Evolutionary conservation across 2,797 vertebrate species (phyloP).

Genomic region (Sebastiscus albofasciatus): DNA sequence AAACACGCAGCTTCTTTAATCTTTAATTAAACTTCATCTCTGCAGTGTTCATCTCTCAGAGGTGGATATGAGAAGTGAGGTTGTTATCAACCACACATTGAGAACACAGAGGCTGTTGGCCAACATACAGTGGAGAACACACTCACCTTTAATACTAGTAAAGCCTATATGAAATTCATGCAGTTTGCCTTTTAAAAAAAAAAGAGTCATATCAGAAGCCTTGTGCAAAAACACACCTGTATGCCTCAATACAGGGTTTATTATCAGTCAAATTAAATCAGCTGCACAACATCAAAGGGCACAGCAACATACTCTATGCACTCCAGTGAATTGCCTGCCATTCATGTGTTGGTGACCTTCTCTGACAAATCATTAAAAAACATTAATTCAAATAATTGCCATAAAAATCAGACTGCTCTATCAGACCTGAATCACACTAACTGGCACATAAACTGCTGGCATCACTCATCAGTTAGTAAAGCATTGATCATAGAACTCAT

Average conservation of each 20-base stretch:
- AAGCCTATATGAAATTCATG: neutral
- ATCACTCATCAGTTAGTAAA: neutral
- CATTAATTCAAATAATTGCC: neutral
- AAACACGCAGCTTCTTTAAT: neutral
- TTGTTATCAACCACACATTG: neutral
- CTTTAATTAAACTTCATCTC: neutral
- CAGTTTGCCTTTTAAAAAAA: neutral
- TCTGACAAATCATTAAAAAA: neutral
- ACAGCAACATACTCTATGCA: neutral
- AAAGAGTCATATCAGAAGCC: neutral
- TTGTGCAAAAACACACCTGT: neutral
- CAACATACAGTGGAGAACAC: neutral
- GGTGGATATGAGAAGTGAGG: neutral
- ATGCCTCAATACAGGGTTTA: neutral
- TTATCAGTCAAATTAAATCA: conserved; percentile 9
- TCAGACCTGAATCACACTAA: neutral
- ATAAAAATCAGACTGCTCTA: neutral
- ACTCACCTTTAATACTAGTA: neutral
- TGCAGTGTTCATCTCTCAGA: neutral
- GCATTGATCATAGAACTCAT: neutral
- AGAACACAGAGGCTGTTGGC: neutral
- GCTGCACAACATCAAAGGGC: neutral
- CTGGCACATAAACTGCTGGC: neutral
- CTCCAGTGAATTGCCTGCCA: neutral
- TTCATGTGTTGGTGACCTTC: neutral